phyloP scores from a whole-genome alignment of 2,113 vertebrate species.

The Pionites leucogaster region DNA sequence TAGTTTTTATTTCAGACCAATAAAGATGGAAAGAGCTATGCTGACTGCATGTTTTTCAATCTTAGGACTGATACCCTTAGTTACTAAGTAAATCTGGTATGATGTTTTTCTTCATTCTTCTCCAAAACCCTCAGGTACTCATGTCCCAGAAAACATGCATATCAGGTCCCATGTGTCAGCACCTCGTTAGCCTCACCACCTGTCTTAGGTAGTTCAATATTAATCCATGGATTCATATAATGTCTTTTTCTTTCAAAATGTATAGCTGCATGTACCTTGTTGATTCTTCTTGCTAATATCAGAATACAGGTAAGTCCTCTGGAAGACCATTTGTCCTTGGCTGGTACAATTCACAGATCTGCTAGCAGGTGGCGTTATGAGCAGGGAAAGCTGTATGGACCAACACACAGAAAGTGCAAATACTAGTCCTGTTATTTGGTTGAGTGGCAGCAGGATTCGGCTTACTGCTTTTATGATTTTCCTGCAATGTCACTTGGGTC shows the following conservation, averaged over 20 bases:
- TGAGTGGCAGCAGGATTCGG: not conserved
- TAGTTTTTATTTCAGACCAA: not conserved
- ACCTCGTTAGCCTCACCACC: not conserved
- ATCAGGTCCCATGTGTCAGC: fast-evolving
- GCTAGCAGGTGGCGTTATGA: constrained; percentile 42
- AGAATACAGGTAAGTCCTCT: not conserved
- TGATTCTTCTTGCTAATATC: not conserved
- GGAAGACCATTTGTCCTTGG: not conserved
- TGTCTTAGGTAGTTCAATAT: not conserved
- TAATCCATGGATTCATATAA: not conserved
- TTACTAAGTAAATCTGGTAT: not conserved
- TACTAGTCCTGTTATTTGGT: not conserved
- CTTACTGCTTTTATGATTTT: not conserved
- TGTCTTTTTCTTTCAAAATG: not conserved
- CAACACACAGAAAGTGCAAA: not conserved
- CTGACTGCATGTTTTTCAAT: not conserved
- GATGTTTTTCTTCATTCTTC: not conserved
- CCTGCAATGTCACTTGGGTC: not conserved
- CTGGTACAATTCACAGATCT: constrained; percentile 6
- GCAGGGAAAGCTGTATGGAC: not conserved
- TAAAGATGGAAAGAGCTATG: not conserved
- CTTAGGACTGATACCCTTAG: not conserved
- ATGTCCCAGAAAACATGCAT: not conserved
- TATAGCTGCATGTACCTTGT: not conserved
- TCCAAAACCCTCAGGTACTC: not conserved